Percentiles rank a stretch among this genome's conserved stretches.
Evolutionary conservation across 2,113 vertebrate species (phyloP).

Genomic region (Mellivora capensis): DNA sequence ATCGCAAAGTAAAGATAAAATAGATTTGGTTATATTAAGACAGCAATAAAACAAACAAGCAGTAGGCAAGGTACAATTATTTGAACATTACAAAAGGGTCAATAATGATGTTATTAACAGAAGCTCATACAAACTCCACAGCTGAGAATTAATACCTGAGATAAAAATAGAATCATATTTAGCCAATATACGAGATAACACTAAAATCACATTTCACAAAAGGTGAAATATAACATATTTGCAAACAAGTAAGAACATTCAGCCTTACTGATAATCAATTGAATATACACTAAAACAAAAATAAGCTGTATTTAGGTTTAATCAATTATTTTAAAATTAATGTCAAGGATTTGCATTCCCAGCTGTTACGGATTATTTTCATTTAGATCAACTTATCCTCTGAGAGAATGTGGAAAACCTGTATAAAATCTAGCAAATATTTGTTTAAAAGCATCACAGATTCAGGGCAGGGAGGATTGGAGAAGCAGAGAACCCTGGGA

Average conservation of each 20-base stretch:
- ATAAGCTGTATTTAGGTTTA: conserved; percentile 20
- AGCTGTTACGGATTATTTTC: background rate
- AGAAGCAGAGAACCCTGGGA: background rate
- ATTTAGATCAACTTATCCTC: background rate
- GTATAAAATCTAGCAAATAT: background rate
- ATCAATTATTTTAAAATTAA: conserved; percentile 40
- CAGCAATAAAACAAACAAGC: background rate
- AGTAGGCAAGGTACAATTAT: background rate
- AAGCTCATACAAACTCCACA: background rate
- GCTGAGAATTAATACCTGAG: background rate
- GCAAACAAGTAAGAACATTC: background rate
- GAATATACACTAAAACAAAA: conserved; percentile 29
- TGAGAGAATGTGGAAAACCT: conserved; percentile 3
- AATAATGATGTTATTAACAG: background rate
- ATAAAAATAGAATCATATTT: conserved; percentile 1
- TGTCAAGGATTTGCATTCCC: background rate
- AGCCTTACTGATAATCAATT: background rate
- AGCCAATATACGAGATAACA: background rate
- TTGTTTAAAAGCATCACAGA: background rate
- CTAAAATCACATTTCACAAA: conserved; percentile 18
- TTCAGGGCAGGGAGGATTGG: background rate
- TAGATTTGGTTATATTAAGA: conserved; percentile 37
- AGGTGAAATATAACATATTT: background rate
- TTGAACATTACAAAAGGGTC: background rate
- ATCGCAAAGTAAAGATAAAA: conserved; percentile 33